These are phyloP conservation scores for Rutilus rutilus DNA, from an alignment of 2,113 vertebrate species.

Conservation along the genomic window DNA sequence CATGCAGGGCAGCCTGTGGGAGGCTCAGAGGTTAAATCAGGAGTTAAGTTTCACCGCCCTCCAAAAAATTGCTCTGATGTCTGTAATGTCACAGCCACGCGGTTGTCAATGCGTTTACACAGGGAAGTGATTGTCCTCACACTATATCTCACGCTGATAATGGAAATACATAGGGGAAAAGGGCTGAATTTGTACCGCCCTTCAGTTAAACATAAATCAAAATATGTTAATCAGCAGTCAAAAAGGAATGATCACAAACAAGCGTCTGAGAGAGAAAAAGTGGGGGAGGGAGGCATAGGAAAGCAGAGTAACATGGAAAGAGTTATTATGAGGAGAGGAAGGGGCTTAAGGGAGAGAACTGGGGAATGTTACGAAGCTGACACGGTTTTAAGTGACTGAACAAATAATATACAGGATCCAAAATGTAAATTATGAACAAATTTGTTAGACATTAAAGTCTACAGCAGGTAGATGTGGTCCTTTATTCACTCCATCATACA, in stretches of 20 bases:
- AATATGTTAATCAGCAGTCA: conserved; percentile 77
- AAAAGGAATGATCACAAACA: conserved; percentile 64
- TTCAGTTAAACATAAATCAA: conserved; percentile 85
- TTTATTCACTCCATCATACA: not conserved
- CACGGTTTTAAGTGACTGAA: not conserved
- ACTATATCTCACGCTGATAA: conserved; percentile 20
- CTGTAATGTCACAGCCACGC: conserved; percentile 15
- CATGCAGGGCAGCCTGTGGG: conserved; percentile 26
- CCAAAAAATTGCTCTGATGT: conserved; percentile 15
- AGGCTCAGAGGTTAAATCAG: conserved; percentile 28
- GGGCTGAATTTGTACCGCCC: conserved; percentile 63
- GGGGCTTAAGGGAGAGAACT: conserved; percentile 35
- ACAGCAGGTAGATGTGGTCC: not conserved
- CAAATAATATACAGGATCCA: not conserved
- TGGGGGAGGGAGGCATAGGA: conserved; percentile 25
- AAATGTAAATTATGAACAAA: not conserved
- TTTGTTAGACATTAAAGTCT: not conserved
- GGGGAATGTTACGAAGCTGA: conserved; percentile 16
- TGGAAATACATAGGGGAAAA: not conserved
- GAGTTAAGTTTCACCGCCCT: conserved; percentile 48
- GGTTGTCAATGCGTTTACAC: conserved; percentile 18
- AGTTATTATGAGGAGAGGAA: conserved; percentile 15
- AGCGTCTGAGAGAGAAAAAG: conserved; percentile 44
- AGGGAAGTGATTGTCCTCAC: not conserved
- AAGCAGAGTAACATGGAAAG: not conserved